Evolutionary conservation across 2,113 vertebrate genomes (phyloP).

Genomic region (Centropus unirufus): DNA sequence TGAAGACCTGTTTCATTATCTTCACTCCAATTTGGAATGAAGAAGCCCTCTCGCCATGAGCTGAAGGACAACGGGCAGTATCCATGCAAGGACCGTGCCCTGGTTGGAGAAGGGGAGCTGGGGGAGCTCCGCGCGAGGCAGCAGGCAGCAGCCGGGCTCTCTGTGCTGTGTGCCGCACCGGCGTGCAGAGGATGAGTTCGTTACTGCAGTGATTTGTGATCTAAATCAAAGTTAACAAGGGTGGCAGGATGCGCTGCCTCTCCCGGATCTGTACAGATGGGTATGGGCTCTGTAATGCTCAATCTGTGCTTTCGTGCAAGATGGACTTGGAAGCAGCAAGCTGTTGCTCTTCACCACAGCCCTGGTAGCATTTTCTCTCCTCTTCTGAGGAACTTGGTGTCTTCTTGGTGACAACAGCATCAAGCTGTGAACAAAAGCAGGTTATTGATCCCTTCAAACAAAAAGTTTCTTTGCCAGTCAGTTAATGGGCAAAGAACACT

Average conservation of each 20-base stretch:
- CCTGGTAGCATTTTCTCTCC: neutral
- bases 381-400: neutral
- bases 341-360: neutral
- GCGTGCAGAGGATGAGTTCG: neutral
- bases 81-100: no score
- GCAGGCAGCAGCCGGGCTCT: accelerated
- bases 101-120: no score
- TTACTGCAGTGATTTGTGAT: neutral
- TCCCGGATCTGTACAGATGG: neutral
- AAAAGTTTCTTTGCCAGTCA: neutral
- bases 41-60: neutral
- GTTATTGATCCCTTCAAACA: neutral
- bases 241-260: neutral
- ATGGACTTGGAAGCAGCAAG: neutral
- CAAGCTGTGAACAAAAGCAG: conserved; percentile 21
- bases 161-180: accelerated
- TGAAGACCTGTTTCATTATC: neutral
- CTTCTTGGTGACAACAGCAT: neutral
- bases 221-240: neutral
- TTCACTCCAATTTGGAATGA: neutral
- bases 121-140: neutral
- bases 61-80: neutral
- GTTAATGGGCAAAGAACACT: neutral
- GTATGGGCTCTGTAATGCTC: neutral
- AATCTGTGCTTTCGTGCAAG: neutral